Percentiles rank a stretch among this genome's conserved stretches.
Conservation (phyloP, 2,113 vertebrate genomes). For the Anser brachyrhynchus region DNA sequence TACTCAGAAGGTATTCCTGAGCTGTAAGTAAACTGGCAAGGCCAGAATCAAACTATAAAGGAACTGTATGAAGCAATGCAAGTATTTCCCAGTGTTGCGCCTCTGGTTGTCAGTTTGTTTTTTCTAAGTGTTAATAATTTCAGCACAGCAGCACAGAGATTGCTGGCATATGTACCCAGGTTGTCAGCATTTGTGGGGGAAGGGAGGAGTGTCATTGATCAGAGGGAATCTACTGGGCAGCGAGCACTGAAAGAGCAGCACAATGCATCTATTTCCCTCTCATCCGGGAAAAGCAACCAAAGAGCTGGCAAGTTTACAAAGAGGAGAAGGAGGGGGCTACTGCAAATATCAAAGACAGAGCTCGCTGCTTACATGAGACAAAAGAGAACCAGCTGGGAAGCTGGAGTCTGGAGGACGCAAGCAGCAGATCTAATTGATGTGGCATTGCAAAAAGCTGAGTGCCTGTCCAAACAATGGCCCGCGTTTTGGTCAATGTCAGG, state of each 20-base stretch:
- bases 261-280: background rate
- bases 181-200: background rate
- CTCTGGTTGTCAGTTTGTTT: background rate
- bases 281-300: background rate
- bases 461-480: background rate
- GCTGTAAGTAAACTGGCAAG: background rate
- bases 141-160: background rate
- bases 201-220: background rate
- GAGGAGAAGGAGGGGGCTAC: background rate
- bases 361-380: background rate
- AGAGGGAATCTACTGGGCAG: background rate
- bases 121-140: background rate
- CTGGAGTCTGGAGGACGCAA: background rate
- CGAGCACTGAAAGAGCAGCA: background rate
- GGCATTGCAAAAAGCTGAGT: background rate
- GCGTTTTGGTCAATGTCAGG: background rate
- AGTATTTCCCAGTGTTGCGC: background rate
- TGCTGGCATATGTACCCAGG: background rate
- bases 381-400: slow-evolving; percentile 9
- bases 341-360: background rate
- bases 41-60: background rate
- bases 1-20: background rate
- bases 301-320: background rate
- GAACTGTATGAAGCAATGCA: background rate
- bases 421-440: background rate